These are phyloP conservation scores for Gerris buenoi DNA, from an alignment of 1,140 invertebrate species.

Conservation along the genomic window DNA sequence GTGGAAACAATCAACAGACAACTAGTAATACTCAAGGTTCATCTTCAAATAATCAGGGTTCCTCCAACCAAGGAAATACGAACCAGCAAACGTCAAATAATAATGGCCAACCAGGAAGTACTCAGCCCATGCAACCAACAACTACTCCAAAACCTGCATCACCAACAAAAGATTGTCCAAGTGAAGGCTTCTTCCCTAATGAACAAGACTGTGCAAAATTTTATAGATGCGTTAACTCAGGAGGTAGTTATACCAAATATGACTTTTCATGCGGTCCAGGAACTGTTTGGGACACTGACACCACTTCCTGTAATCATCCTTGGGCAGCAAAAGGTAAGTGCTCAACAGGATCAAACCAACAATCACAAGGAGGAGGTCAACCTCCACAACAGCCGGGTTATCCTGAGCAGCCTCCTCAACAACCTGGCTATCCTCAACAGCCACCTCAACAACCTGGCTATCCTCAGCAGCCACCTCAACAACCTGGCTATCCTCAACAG, in stretches of 20 bases:
- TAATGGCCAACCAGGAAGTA: not conserved
- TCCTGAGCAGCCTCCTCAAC: not conserved
- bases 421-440: slow-evolving; percentile 7
- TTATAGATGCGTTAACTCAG: slow-evolving; percentile 29
- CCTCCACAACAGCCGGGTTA: not conserved
- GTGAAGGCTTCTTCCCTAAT: slow-evolving; percentile 41
- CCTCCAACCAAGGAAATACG: slow-evolving; percentile 9
- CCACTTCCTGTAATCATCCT: slow-evolving; percentile 34
- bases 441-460: slow-evolving; percentile 5
- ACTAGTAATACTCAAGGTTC: slow-evolving; percentile 1
- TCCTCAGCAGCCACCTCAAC: slow-evolving; percentile 13
- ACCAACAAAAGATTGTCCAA: slow-evolving; percentile 25
- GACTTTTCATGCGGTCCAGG: slow-evolving; percentile 30
- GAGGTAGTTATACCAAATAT: slow-evolving; percentile 31
- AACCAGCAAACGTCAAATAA: slow-evolving; percentile 2
- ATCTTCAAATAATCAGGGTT: slow-evolving; percentile 10
- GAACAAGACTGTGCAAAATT: slow-evolving; percentile 32
- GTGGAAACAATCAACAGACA: slow-evolving; percentile 8
- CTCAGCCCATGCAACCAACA: slow-evolving; percentile 3
- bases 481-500: slow-evolving; percentile 8
- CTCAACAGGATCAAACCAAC: slow-evolving; percentile 26
- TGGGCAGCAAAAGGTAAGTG: slow-evolving; percentile 25
- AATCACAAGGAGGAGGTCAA: no score
- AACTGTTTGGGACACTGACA: slow-evolving; percentile 33
- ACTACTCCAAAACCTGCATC: not conserved